Percentiles rank a stretch among this genome's conserved stretches.
Evolutionary conservation across 2,888 invertebrate species (phyloP).

Genomic region (Elaeidobius kamerunicus): DNA sequence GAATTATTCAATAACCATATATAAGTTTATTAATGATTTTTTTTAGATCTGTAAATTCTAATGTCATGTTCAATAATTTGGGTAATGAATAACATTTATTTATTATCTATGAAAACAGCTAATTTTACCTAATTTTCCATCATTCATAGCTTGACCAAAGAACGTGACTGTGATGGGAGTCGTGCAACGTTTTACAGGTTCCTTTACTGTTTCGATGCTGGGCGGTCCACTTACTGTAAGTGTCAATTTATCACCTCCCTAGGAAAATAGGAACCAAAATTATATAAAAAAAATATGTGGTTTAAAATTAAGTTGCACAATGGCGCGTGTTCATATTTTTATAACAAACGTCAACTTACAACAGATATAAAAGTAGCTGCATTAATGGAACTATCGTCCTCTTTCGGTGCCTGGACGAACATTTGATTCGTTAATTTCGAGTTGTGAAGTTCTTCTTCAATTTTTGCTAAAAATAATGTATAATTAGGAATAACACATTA

Average conservation of each 20-base stretch:
- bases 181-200: constrained; percentile 45
- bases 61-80: too few relatives aligned
- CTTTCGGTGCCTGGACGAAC: constrained; percentile 52
- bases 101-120: background rate
- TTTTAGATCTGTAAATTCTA: too few relatives aligned
- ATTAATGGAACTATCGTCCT: constrained; percentile 53
- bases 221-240: constrained; percentile 59
- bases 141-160: constrained; percentile 47
- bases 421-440: constrained; percentile 58
- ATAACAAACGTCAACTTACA: constrained; percentile 57
- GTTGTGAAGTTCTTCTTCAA: constrained; percentile 57
- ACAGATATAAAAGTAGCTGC: constrained; percentile 73
- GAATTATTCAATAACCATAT: too few relatives aligned
- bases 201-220: constrained; percentile 39
- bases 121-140: constrained; percentile 35
- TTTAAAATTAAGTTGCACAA: too few relatives aligned
- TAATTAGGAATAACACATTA: too few relatives aligned
- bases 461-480: constrained; percentile 60
- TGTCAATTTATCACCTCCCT: constrained; percentile 71
- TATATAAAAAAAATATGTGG: background rate
- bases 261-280: constrained; percentile 22
- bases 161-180: constrained; percentile 63
- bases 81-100: too few relatives aligned
- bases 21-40: too few relatives aligned
- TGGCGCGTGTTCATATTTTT: too few relatives aligned